Evolutionary conservation across 1,140 invertebrate genomes (phyloP).

Genomic region (Scaptomyza graminum): DNA sequence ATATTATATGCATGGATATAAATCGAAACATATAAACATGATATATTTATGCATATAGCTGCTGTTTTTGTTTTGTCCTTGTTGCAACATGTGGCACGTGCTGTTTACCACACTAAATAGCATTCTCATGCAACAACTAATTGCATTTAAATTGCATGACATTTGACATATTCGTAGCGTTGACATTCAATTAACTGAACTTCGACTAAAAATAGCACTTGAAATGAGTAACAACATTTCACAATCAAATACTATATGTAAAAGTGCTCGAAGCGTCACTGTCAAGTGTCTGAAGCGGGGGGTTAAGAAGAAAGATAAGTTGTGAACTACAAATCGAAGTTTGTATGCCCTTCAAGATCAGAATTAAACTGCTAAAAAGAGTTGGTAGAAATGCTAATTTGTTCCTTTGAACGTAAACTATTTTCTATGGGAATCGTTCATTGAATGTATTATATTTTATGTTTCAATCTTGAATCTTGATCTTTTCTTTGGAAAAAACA

Average conservation of each 20-base stretch:
- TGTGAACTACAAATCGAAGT: neutral
- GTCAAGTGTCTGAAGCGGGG: neutral
- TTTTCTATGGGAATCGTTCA: too few species aligned
- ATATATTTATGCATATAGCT: slow-evolving; percentile 1
- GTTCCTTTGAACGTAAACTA: too few species aligned
- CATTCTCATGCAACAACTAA: slow-evolving; percentile 53
- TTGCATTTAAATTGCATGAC: slow-evolving; percentile 69
- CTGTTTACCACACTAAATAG: too few species aligned
- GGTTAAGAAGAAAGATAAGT: neutral
- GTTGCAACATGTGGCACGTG: slow-evolving; percentile 3
- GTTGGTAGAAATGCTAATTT: too few species aligned
- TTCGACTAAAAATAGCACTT: slow-evolving; percentile 34
- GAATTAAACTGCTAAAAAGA: neutral
- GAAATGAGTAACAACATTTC: slow-evolving; percentile 19
- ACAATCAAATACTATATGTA: neutral
- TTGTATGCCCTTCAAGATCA: neutral
- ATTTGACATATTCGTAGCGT: slow-evolving; percentile 38
- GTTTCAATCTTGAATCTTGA: too few species aligned
- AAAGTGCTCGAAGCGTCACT: slow-evolving; percentile 1
- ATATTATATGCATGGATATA: slow-evolving; percentile 53
- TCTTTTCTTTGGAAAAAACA: too few species aligned
- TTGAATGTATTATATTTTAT: too few species aligned
- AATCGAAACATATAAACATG: slow-evolving; percentile 19
- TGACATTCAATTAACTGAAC: slow-evolving; percentile 46
- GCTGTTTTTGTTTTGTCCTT: neutral